A percentile compares a stretch with the other conserved stretches of the same genome.
Evolutionary conservation across 2,113 vertebrate species (phyloP).

Genomic region (Phalacrocorax carbo): DNA sequence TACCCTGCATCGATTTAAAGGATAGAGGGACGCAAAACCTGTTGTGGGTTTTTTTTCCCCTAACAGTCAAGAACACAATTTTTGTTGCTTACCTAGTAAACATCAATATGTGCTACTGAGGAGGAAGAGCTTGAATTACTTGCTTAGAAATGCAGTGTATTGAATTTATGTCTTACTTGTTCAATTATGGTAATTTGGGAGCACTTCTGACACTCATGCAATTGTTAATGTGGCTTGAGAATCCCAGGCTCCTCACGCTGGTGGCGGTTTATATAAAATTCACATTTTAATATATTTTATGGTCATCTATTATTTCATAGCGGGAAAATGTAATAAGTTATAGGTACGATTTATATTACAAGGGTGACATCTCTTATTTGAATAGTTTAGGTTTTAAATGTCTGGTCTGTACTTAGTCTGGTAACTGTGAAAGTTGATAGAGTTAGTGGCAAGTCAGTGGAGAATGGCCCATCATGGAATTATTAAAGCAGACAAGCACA

Average conservation of each 20-base stretch:
- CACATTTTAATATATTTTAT: not conserved
- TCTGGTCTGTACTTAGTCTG: slow-evolving; percentile 8
- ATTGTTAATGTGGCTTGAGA: slow-evolving; percentile 2
- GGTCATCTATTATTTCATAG: not conserved
- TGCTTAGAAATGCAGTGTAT: slow-evolving; percentile 17
- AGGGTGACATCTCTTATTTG: not conserved
- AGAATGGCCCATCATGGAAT: slow-evolving; percentile 56
- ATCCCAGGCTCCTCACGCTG: not conserved
- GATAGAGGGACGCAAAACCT: not conserved
- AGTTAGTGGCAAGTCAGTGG: slow-evolving; percentile 49
- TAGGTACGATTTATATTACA: not conserved
- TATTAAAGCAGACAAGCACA: slow-evolving; percentile 72
- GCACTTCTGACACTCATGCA: not conserved
- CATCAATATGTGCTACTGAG: not conserved
- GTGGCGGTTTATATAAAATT: not conserved
- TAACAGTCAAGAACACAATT: not conserved
- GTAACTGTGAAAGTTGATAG: not conserved
- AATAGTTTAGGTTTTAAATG: slow-evolving; percentile 10
- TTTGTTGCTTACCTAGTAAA: slow-evolving; percentile 6
- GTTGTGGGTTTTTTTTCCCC: not conserved
- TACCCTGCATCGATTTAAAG: not conserved
- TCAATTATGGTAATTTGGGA: slow-evolving; percentile 43
- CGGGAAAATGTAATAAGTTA: not conserved
- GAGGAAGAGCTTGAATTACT: not conserved
- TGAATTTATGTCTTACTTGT: slow-evolving; percentile 18